Percentiles rank a stretch among this genome's conserved stretches.
These are phyloP conservation scores for Paratrypauchen microcephalus DNA, from an alignment of 2,797 vertebrate species.

Conservation along the genomic window DNA sequence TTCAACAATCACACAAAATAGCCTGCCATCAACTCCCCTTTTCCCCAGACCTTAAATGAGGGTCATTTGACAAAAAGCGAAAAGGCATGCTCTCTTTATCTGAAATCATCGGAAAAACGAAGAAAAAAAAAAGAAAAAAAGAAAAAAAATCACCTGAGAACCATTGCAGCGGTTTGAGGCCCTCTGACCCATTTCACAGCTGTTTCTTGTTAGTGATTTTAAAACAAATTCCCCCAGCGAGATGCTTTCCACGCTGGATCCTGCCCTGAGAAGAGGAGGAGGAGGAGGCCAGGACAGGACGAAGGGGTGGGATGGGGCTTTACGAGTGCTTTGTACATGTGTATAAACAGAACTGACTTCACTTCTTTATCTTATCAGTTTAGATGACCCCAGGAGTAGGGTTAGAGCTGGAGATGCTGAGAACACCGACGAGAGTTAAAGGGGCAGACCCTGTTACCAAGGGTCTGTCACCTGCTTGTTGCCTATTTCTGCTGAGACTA, in stretches of 20 bases:
- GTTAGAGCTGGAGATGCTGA: constrained; percentile 37
- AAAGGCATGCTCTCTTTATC: constrained; percentile 12
- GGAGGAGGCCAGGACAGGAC: constrained; percentile 43
- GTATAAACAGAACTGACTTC: constrained; percentile 41
- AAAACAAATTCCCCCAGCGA: constrained; percentile 72
- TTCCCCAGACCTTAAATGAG: constrained; percentile 10
- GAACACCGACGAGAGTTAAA: constrained; percentile 19
- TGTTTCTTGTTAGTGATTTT: constrained; percentile 79
- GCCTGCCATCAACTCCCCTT: not conserved
- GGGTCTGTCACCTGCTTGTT: too few relatives aligned
- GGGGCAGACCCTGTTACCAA: too few relatives aligned
- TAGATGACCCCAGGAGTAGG: constrained; percentile 44
- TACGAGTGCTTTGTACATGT: constrained; percentile 28
- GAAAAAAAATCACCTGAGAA: constrained; percentile 47
- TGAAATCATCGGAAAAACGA: not conserved
- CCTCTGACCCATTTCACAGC: constrained; percentile 66
- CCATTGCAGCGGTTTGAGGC: constrained; percentile 46
- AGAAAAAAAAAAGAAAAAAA: not conserved
- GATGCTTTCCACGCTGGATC: constrained; percentile 71
- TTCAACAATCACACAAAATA: not conserved
- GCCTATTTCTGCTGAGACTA: too few relatives aligned
- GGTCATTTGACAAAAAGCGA: constrained; percentile 19
- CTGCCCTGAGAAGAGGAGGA: constrained; percentile 65
- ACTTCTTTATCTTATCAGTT: constrained; percentile 60
- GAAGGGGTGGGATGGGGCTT: constrained; percentile 43